Conservation (phyloP, 2,888 invertebrate species). For the Lasioglossum morio region DNA sequence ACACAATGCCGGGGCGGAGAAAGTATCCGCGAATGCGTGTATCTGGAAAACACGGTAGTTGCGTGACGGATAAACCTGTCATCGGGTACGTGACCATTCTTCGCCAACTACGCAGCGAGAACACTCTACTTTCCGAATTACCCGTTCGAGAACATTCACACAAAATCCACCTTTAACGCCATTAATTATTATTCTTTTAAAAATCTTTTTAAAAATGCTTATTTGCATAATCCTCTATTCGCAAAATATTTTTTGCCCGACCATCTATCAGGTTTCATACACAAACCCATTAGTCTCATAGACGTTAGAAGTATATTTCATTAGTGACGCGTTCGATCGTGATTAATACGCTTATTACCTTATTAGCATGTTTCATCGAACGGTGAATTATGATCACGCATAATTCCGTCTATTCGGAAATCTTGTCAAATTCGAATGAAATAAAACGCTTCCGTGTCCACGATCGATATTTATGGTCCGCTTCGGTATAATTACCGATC, state of each 20-base stretch:
- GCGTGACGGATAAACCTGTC: conserved; percentile 52
- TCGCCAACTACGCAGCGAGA: neutral
- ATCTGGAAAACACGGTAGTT: conserved; percentile 66
- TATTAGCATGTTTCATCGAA: neutral
- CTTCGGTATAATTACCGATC: neutral
- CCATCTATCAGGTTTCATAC: neutral
- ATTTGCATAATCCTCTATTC: neutral
- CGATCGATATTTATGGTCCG: neutral
- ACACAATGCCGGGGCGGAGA: conserved; percentile 63
- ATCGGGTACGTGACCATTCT: neutral
- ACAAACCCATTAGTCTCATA: neutral
- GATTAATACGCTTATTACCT: neutral
- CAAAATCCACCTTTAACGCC: neutral
- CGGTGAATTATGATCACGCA: neutral
- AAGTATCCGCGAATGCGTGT: conserved; percentile 70
- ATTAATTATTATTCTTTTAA: neutral
- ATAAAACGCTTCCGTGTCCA: neutral
- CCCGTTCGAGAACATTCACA: too few relatives aligned
- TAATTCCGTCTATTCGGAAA: neutral
- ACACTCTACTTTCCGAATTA: neutral
- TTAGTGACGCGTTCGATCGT: neutral
- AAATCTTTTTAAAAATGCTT: too few relatives aligned
- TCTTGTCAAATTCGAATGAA: neutral
- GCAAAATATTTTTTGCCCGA: neutral
- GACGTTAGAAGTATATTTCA: neutral